Evolutionary conservation across 2,888 invertebrate genomes (phyloP).

Genomic region (Drosophila antonietae): DNA sequence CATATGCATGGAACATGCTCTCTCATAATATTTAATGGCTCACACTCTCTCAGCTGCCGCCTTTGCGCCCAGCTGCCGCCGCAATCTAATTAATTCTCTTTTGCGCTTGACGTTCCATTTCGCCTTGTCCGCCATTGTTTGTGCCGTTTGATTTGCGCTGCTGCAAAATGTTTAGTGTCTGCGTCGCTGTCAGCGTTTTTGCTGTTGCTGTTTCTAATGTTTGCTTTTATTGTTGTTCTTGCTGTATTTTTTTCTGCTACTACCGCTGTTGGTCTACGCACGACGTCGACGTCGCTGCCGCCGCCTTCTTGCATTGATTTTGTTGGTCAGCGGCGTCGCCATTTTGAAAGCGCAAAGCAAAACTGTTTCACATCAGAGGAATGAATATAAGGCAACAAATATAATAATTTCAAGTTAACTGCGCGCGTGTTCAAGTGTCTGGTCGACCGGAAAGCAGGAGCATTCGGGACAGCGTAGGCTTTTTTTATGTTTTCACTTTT

Average conservation of each 20-base stretch:
- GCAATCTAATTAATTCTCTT: conserved; percentile 78
- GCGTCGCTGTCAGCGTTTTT: conserved; percentile 34
- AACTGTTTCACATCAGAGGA: conserved; percentile 12
- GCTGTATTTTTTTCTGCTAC: conserved; percentile 14
- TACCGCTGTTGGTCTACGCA: conserved; percentile 44
- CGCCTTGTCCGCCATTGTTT: conserved; percentile 58
- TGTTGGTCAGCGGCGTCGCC: conserved; percentile 59
- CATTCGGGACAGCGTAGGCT: conserved; percentile 5
- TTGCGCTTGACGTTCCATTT: conserved; percentile 44
- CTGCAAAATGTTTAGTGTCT: conserved; percentile 44
- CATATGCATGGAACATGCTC: neutral
- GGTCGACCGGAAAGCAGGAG: conserved; percentile 33
- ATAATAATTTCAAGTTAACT: conserved; percentile 29
- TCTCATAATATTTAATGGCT: conserved; percentile 13
- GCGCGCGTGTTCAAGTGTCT: conserved; percentile 64
- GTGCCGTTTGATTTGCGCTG: conserved; percentile 57
- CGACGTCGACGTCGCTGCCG: conserved; percentile 22
- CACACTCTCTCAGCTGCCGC: conserved; percentile 50
- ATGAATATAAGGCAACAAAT: conserved; percentile 20
- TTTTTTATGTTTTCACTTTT: conserved; percentile 20
- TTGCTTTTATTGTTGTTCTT: conserved; percentile 19
- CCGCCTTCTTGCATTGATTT: conserved; percentile 59
- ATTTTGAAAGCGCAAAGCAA: conserved; percentile 57
- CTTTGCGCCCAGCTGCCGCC: conserved; percentile 71
- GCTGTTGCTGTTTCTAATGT: conserved; percentile 35